Conservation (phyloP, 2,797 vertebrate genomes). For the Darevskia nairensis region DNA sequence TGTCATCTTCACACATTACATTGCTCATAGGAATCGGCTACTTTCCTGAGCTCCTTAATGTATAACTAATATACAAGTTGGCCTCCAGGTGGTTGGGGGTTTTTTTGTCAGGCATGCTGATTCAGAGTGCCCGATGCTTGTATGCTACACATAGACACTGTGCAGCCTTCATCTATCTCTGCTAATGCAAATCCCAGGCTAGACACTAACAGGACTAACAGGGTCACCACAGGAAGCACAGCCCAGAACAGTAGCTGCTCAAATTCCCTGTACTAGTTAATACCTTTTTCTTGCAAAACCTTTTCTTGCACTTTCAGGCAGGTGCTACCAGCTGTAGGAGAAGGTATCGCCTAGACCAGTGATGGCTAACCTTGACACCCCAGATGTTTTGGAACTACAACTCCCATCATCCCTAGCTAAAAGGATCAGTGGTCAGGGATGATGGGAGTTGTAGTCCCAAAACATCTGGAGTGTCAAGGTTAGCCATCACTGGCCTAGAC, state of each 20-base stretch:
- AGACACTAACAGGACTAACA: not conserved
- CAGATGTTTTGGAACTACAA: too few species aligned
- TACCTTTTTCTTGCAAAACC: not conserved
- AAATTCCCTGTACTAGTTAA: not conserved
- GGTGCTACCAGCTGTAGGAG: not conserved
- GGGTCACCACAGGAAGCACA: not conserved
- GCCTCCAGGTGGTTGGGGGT: not conserved
- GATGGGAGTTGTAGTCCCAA: too few species aligned
- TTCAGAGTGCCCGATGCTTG: not conserved
- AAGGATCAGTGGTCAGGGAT: too few species aligned
- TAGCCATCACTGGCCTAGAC: too few species aligned
- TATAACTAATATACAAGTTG: accelerated
- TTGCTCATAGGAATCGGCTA: not conserved
- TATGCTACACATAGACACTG: not conserved
- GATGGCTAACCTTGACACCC: too few species aligned
- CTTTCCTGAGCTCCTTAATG: not conserved
- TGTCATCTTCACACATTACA: not conserved
- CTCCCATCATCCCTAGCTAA: too few species aligned
- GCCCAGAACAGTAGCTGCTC: not conserved
- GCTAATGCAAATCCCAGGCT: not conserved
- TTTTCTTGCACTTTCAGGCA: not conserved
- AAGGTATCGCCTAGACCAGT: not conserved
- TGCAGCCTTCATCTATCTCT: not conserved
- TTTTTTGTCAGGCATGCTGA: not conserved
- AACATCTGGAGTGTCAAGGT: too few species aligned